Base-by-base conservation (phyloP, 2,888 invertebrate genomes). In the Anarsia innoxiella region DNA sequence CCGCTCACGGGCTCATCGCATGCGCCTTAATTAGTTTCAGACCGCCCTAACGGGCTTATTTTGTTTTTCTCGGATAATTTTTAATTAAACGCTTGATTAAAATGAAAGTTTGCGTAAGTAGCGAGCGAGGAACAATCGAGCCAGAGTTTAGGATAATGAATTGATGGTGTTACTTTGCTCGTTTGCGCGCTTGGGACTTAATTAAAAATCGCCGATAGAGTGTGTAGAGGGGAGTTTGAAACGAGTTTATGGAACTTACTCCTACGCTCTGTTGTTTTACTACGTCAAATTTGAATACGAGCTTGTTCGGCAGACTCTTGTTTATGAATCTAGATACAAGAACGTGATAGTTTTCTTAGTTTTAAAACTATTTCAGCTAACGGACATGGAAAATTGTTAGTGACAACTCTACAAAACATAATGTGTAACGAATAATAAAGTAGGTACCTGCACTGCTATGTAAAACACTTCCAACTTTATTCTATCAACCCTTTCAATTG, bases 41-140 rank as follows among this genome's bases (percentile, higher is more conserved):
- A 74, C 79, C 78, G 76, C 78, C 80, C 80, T 79, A 80, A 80
- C 82, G 71, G 79, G 76, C 83, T 83, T 83, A 83, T 83, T 84
- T 84, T 83, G 84, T 84, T 83, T 83, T 84, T 83, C 82, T 80
- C 79, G 77, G 82, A 82, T 83, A 84, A 84, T 84, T 84, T 84
- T 84, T 83, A 84, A 84, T 84, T 84, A 84, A 83, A 84, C 79
- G 84, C 82, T 83, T 84, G 84, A 84, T 84, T 83, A 84, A 84
- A 84, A 84, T 84, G 80, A 84, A 83, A 84, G 83, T 84, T 84
- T 82, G 82, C 79, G 77, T 83, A 84, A 84, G 84, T 84, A 83
- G 77, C 82, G 78, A 75, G 73, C 82, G 78, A 72, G 76, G 77
- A 83, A 83, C 82, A 83, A 83, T 84, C 82, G 80, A 73, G 77